These are phyloP conservation scores for Oryctes rhinoceros DNA, from an alignment of 1,140 invertebrate species.

Conservation along the genomic window DNA sequence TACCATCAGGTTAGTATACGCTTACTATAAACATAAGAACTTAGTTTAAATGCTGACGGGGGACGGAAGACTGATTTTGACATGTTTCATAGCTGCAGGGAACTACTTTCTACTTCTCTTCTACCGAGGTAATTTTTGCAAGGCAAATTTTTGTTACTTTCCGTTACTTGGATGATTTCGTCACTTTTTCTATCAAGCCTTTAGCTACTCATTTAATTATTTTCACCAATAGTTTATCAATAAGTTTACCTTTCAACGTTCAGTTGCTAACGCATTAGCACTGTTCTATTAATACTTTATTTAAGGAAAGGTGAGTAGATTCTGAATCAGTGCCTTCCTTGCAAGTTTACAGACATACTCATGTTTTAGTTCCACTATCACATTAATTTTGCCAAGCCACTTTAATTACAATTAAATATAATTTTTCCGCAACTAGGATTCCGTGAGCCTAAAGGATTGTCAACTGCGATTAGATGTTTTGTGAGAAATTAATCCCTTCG, in stretches of 20 bases:
- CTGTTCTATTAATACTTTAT: neutral
- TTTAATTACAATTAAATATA: too few relatives aligned
- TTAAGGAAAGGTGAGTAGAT: neutral
- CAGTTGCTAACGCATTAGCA: conserved; percentile 5
- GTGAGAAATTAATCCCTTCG: too few relatives aligned
- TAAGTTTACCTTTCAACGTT: neutral
- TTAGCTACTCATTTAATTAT: neutral
- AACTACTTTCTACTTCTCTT: conserved; percentile 59
- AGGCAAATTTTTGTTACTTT: conserved; percentile 36
- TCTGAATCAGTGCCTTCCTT: too few relatives aligned
- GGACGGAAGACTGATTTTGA: conserved; percentile 10
- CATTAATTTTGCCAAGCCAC: too few relatives aligned
- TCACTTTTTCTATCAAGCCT: neutral
- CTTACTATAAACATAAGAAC: neutral
- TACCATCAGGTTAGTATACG: conserved; percentile 55
- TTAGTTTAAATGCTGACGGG: neutral
- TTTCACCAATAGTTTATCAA: neutral
- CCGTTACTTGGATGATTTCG: conserved; percentile 4
- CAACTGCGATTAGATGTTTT: too few relatives aligned
- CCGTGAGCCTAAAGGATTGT: too few relatives aligned
- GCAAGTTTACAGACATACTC: too few relatives aligned
- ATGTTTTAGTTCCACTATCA: too few relatives aligned
- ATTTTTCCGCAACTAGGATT: too few relatives aligned
- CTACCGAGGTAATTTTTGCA: conserved; percentile 56
- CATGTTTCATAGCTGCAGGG: conserved; percentile 53